Evolutionary conservation across 2,113 vertebrate genomes (phyloP).

Genomic region (Lycocorax pyrrhopterus): DNA sequence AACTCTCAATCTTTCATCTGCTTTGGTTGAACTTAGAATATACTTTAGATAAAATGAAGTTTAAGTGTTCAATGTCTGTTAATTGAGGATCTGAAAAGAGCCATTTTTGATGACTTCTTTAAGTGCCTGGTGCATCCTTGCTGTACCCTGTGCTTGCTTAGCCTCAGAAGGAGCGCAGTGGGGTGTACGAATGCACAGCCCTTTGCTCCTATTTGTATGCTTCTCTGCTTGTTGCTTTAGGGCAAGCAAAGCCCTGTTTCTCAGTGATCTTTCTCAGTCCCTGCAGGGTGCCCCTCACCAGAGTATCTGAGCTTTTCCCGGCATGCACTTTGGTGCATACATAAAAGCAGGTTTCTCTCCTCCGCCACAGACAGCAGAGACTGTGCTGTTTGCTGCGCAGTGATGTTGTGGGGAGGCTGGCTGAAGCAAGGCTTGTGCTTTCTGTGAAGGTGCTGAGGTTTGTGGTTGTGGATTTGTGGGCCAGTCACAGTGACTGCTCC

Average conservation of each 20-base stretch:
- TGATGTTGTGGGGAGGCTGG: not conserved
- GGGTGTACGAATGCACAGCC: not conserved
- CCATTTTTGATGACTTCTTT: not conserved
- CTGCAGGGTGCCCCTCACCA: slow-evolving; percentile 37
- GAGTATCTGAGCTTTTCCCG: slow-evolving; percentile 9
- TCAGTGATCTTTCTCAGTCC: slow-evolving; percentile 10
- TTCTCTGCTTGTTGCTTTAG: slow-evolving; percentile 20
- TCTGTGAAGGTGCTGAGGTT: not conserved
- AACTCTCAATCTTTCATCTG: not conserved
- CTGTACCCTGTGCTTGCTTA: not conserved
- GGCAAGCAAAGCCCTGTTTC: not conserved
- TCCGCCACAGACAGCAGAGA: not conserved
- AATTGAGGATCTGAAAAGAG: not conserved
- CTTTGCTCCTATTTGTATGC: not conserved
- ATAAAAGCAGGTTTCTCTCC: slow-evolving; percentile 22
- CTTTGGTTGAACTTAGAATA: not conserved
- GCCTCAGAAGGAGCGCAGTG: not conserved
- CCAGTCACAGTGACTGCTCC: not conserved
- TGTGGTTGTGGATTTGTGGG: not conserved
- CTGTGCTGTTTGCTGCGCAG: not conserved
- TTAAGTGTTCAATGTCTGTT: not conserved
- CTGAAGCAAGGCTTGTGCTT: not conserved
- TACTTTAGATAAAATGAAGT: not conserved
- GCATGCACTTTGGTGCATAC: slow-evolving; percentile 10
- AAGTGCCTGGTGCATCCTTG: not conserved